Percentiles rank a stretch among this genome's conserved stretches.
Evolutionary conservation across 2,797 vertebrate genomes (phyloP).

Genomic region (Adrianichthys oophorus): DNA sequence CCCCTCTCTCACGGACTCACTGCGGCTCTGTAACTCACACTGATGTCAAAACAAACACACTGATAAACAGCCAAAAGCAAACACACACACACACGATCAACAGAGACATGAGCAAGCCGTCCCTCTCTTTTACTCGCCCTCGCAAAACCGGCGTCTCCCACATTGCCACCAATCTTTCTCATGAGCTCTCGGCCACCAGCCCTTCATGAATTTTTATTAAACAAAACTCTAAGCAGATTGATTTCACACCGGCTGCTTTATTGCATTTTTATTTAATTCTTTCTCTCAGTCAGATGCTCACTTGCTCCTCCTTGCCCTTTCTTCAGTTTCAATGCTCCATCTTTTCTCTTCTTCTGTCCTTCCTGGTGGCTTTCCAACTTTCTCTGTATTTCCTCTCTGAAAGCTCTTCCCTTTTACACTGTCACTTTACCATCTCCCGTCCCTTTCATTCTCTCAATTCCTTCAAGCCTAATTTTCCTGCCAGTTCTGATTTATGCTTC

Average conservation of each 20-base stretch:
- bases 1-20: slow-evolving; percentile 51
- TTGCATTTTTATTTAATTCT: slow-evolving; percentile 99
- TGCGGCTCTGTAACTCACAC: slow-evolving; percentile 70
- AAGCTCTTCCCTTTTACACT: slow-evolving; percentile 40
- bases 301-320: slow-evolving; percentile 59
- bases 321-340: slow-evolving; percentile 54
- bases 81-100: slow-evolving; percentile 43
- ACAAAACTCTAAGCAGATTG: slow-evolving; percentile 99
- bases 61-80: slow-evolving; percentile 66
- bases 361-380: slow-evolving; percentile 45
- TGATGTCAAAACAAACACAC: slow-evolving; percentile 74
- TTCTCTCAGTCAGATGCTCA: slow-evolving; percentile 74
- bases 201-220: slow-evolving; percentile 99
- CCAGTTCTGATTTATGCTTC: slow-evolving; percentile 74
- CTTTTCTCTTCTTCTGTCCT: slow-evolving; percentile 51
- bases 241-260: slow-evolving; percentile 94
- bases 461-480: slow-evolving; percentile 67
- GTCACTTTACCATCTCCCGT: slow-evolving; percentile 40
- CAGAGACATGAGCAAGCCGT: slow-evolving; percentile 53
- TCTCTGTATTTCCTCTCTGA: slow-evolving; percentile 48
- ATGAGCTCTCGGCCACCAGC: slow-evolving; percentile 88
- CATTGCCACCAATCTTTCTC: slow-evolving; percentile 87
- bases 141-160: slow-evolving; percentile 56
- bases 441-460: slow-evolving; percentile 60
- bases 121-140: slow-evolving; percentile 11